Conservation (phyloP, 2,797 vertebrate genomes). For the Alca torda region DNA sequence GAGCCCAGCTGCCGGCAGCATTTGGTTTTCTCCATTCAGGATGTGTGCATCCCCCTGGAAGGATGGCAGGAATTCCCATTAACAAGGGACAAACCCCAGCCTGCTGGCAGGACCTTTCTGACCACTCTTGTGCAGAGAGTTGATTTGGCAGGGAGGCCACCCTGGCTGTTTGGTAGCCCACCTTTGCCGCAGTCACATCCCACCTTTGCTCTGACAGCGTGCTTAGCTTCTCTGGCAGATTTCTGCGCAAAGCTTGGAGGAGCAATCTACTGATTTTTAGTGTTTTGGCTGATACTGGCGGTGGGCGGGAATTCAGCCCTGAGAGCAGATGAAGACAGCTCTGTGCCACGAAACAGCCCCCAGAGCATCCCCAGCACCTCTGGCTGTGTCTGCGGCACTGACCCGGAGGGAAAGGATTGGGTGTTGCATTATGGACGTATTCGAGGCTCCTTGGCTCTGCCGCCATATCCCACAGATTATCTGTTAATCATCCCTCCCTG, state of each 20-base stretch:
- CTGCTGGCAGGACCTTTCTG: background rate
- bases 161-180: background rate
- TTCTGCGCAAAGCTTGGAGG: background rate
- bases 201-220: background rate
- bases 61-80: background rate
- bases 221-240: background rate
- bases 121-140: background rate
- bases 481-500: background rate
- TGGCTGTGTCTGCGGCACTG: background rate
- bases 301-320: background rate
- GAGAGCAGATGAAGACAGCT: background rate
- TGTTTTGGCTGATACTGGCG: background rate
- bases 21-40: accelerated
- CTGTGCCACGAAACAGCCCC: accelerated
- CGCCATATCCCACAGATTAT: background rate
- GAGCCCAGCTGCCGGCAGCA: background rate
- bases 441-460: background rate
- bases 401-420: background rate
- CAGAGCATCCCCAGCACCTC: background rate
- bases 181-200: background rate
- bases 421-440: accelerated
- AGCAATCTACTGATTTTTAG: background rate
- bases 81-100: background rate
- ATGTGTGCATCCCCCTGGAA: background rate
- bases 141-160: no score